Conservation (phyloP, 2,797 vertebrate genomes). For the Artibeus jamaicensis region DNA sequence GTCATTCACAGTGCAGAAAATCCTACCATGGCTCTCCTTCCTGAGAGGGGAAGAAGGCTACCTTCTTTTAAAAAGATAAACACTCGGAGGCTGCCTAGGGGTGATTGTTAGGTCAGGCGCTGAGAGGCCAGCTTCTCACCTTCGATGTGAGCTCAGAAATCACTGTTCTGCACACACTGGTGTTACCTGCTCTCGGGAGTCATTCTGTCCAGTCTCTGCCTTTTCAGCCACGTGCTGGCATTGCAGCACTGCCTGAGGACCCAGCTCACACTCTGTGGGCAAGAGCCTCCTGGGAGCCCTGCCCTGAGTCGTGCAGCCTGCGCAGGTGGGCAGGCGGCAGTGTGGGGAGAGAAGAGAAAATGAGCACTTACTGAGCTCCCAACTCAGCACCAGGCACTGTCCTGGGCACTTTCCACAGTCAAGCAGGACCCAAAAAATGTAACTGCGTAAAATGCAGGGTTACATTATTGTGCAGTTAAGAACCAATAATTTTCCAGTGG, state of each 20-base stretch:
- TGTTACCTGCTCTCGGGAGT: not conserved
- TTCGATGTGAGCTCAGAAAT: constrained; percentile 4
- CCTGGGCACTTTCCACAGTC: not conserved
- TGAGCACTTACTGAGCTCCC: not conserved
- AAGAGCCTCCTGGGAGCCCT: not conserved
- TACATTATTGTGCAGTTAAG: not conserved
- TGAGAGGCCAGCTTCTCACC: not conserved
- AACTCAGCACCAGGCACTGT: not conserved
- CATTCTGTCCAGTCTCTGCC: not conserved
- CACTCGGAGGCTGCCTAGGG: not conserved
- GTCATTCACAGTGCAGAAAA: not conserved
- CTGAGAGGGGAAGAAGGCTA: not conserved
- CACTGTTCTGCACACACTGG: not conserved
- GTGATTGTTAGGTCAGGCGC: not conserved
- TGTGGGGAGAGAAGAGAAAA: not conserved
- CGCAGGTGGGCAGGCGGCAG: not conserved
- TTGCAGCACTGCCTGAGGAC: not conserved
- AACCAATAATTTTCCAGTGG: not conserved
- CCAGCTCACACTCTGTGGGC: not conserved
- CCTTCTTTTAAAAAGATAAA: constrained; percentile 14
- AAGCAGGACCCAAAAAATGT: not conserved
- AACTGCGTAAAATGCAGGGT: not conserved
- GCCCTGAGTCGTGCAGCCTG: not conserved
- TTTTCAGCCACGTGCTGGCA: not conserved
- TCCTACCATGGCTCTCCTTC: not conserved